Base-by-base conservation (phyloP, 2,888 invertebrate species). In the Dolichomitus sp. region DNA sequence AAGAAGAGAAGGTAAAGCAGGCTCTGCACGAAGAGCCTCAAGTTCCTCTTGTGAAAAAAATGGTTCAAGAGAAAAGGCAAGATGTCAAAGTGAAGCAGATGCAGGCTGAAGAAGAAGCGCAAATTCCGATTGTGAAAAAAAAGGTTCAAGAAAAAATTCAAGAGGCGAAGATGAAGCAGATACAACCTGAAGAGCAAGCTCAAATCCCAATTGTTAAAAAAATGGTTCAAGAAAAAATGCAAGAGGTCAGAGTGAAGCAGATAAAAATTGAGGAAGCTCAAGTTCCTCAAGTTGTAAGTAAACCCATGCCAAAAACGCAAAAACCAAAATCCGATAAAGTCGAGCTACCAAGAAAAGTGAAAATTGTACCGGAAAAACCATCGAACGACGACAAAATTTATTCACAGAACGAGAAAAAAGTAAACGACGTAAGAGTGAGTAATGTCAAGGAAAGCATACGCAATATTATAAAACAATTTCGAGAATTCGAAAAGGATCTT, bases 391-490 rank as follows among this genome's bases (percentile, higher is more conserved):
- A 73, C 9, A 57, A 27, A 69, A 17, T 19, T 14, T 23, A 54
- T 27, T 40, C 52, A 89, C 91, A 57, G 37, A 76, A 66, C 37
- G 81, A 83, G 23, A 84, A 76, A 77, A 76, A 33, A 73, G 72
- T 57, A 4, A 77, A 85, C 61, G 85, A 83, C 17, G 77, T 84
- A 57, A 84, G 88, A 88, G 70, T 84, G 14, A 84, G 82, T 48
- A 87, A 86, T 0, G 90, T 93, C 3, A 91, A 90, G 78, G 91
- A 93, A 76, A 93, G 90, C 66, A 93, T 93, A 80, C 89, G 88
- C 74, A 92, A 90, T 70, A 93, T 93, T 81, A 93, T 93, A 84
- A 88, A 89, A 80, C 93, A 93, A 77, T 93, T 93, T 80, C 91
- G 89, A 65, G 92, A 93, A 84, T 93, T 93, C 72, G 93, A 93